Base-by-base conservation (phyloP, 1,140 invertebrate genomes). In the Bombus pyrosoma region DNA sequence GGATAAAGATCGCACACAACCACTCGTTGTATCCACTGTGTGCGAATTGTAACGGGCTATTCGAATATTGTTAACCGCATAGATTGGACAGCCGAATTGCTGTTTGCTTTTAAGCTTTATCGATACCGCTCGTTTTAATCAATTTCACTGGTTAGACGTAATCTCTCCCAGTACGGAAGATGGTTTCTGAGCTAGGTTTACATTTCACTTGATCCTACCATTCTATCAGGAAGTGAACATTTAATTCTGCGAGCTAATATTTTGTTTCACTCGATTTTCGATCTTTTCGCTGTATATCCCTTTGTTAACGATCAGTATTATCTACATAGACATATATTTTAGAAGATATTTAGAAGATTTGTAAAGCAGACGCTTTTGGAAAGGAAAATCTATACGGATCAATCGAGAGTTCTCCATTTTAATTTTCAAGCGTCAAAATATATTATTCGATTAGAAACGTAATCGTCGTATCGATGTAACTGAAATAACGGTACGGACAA, bases 51-150 rank as follows among this genome's bases (percentile, higher is more conserved):
- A 39, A 41, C 28, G 18, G 10, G 28, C 1, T 28, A 25, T 8
- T 3, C 10, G 10, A n/a, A 53, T 68, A n/a, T 62, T 15, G 34
- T 37, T 57, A 75, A 39, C 18, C 10, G 32, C 43, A 9, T n/a
- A 3, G 25, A 34, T 41, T 53, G 73, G 18, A n/a, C n/a, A 43
- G 3, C 10, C 18, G 13, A 22, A 53, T n/a, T 18, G 69, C 53
- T 64, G 57, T 37, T 37, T 39, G 6, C 25, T 59, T 47, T 47
- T 59, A 32, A 77, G 57, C 59, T 79, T 66, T 79, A 84, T 84
- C 75, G 76, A 69, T 71, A 78, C 12, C 32, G n/a, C 66, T 72
- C 47, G 66, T 57, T 79, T 62, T 59, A 79, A 84, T 84, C 82
- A 76, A 83, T 78, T 83, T 37, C 12, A 13, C 47, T 47, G n/a